Evolutionary conservation across 1,140 invertebrate species (phyloP), one percentile per base, ranked within the genome.

Genomic region (Brachystomella parvula): DNA sequence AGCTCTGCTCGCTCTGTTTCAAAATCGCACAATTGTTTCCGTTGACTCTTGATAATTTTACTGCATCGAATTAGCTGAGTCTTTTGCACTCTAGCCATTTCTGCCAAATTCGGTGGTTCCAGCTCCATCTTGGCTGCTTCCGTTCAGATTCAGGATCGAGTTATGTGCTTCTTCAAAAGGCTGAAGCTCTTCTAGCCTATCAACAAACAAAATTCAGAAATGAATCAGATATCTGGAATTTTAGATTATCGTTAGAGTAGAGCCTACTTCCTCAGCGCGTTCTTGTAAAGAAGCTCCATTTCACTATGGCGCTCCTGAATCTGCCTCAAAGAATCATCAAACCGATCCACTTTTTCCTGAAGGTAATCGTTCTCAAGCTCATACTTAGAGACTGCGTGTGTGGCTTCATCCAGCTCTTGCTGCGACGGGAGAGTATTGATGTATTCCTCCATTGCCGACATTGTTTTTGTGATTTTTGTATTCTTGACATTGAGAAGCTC

Each of bases 161-260:
- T 47, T 26, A 24, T 67, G 67, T 26, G 70, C 70, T 58, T 69
- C 65, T 59, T 72, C 67, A 2, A 72, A 31, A 2, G 70, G 70
- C 39, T 65, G 47, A 6, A 72, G 33, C 26, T 65, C 64, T 49
- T 72, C 67, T 12, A 72, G 33, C 49, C 70, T 72, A 66, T 29
- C 63, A 24, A 17, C 29, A 61, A 28, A 12, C 28, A 47, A 33
- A 63, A 53, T 53, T 53, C n/a, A n/a, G 26, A 61, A 61, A 24
- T 32, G 29, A 31, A 17, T 49, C n/a, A 47, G 30, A 21, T 61
- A 32, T 26, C 39, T 44, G 3, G n/a, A 3, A 26, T 28, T 56
- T 19, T 17, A 15, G 21, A 47, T 47, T 47, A 21, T 21, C 15
- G 21, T 47, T 47, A 21, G 44, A 15, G 21, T 15, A 47, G 21